Conservation (phyloP, 2,113 vertebrate species). For the Nipponia nippon region DNA sequence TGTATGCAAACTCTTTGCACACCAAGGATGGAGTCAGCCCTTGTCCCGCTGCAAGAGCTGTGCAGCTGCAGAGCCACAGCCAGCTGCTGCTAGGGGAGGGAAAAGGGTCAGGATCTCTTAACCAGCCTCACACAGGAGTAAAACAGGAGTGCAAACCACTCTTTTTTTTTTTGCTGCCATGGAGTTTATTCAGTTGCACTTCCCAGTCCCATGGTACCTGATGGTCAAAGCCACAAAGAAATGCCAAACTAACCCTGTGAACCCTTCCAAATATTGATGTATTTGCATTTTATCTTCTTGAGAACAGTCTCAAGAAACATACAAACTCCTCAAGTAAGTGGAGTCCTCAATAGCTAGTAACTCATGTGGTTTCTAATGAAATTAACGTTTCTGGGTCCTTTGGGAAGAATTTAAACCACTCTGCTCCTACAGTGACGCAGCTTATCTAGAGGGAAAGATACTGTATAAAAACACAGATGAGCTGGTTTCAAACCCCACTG, state of each 20-base stretch:
- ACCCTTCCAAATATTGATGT: neutral
- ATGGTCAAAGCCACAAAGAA: neutral
- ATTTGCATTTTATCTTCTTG: neutral
- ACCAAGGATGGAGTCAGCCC: neutral
- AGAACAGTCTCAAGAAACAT: neutral
- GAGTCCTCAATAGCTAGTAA: neutral
- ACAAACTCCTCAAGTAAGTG: neutral
- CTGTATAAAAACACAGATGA: neutral
- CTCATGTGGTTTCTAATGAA: neutral
- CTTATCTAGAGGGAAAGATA: neutral
- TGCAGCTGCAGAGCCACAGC: constrained; percentile 9
- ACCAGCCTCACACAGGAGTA: neutral
- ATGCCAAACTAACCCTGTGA: neutral
- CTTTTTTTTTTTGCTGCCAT: neutral
- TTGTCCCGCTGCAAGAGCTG: neutral
- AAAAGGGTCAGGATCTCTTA: neutral
- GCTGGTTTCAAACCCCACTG: neutral
- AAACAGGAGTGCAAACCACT: neutral
- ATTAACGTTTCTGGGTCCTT: neutral
- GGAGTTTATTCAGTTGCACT: neutral
- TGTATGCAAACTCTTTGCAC: neutral
- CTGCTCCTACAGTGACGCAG: neutral
- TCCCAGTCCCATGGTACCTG: neutral
- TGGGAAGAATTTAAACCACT: neutral
- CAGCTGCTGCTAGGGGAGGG: neutral